Conservation (phyloP, 2,113 vertebrate genomes). For the Lasiurus borealis region DNA sequence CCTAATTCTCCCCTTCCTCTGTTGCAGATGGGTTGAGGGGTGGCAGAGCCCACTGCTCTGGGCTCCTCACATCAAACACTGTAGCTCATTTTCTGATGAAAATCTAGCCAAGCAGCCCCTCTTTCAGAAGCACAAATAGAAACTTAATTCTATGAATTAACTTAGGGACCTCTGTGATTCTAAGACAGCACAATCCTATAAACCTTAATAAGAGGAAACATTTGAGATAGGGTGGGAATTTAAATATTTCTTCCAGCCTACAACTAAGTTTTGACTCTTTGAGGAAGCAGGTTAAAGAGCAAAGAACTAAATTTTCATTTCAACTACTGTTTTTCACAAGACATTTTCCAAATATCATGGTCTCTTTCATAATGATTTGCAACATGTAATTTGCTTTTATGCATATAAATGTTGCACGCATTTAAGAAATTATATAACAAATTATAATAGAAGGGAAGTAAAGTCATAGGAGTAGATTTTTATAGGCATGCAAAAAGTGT, state of each 20-base stretch:
- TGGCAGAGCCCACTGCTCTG: neutral
- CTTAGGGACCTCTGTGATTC: neutral
- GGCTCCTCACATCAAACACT: neutral
- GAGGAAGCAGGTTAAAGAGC: neutral
- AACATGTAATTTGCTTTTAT: neutral
- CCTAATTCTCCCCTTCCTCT: neutral
- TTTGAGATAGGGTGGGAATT: slow-evolving; percentile 4
- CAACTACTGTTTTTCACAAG: slow-evolving; percentile 6
- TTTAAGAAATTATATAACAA: slow-evolving; percentile 2
- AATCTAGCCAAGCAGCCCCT: neutral
- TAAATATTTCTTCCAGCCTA: neutral
- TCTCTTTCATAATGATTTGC: neutral
- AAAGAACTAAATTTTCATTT: slow-evolving; percentile 18
- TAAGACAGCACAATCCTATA: neutral
- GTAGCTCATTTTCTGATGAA: neutral
- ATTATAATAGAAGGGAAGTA: neutral
- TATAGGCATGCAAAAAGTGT: neutral
- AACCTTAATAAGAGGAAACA: neutral
- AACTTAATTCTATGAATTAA: neutral
- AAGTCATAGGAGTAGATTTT: neutral
- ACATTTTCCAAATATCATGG: neutral
- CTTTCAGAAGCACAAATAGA: neutral
- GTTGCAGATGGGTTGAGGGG: too few relatives aligned
- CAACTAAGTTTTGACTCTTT: neutral
- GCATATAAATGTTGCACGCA: neutral